Base-by-base conservation (phyloP, 2,797 vertebrate species). In the Champsocephalus esox region DNA sequence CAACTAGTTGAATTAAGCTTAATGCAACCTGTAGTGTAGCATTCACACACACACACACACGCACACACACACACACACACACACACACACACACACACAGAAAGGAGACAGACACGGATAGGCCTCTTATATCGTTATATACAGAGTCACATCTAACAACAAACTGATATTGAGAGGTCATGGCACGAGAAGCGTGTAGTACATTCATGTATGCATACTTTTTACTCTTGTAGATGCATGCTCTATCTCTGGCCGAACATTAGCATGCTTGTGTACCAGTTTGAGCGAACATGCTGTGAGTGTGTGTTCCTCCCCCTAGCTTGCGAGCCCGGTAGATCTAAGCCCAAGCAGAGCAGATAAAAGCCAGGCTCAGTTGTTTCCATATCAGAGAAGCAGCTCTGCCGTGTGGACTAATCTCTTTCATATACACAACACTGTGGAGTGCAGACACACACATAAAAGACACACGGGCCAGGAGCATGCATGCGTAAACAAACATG, bases 321-420 rank as follows among this genome's bases (percentile, higher is more conserved):
- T 86, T 5, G 28, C 13, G 12, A 84, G 66, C 69, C 69, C 11
- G 55, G 28, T 67, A 84, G 82, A 92, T 91, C 87, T 80, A 67
- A 92, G 82, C 85, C 58, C 75, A 70, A 76, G 65, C 83, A 69
- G 71, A 76, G 82, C 79, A 87, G 85, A 92, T 90, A 80, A 88
- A 90, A 91, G 84, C 75, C 80, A 56, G 34, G 57, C 67, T 5
- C 79, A 64, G 80, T 88, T 83, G 82, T 90, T 90, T 85, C 81
- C 81, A 83, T 90, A 91, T 90, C 86, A 89, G 82, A 90, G 82
- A 60, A 72, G 80, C 76, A 78, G 81, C 84, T 82, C 86, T 84
- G 80, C 67, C 28, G 52, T 59, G 71, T 72, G 70, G 64, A 80
- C 76, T 86, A 87, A 92, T 90, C 90, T 88, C 72, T 71, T 87